Percentiles rank a stretch among this genome's conserved stretches.
These are phyloP conservation scores for Drosophila pallidifrons DNA, from an alignment of 1,140 invertebrate species.

Conservation along the genomic window DNA sequence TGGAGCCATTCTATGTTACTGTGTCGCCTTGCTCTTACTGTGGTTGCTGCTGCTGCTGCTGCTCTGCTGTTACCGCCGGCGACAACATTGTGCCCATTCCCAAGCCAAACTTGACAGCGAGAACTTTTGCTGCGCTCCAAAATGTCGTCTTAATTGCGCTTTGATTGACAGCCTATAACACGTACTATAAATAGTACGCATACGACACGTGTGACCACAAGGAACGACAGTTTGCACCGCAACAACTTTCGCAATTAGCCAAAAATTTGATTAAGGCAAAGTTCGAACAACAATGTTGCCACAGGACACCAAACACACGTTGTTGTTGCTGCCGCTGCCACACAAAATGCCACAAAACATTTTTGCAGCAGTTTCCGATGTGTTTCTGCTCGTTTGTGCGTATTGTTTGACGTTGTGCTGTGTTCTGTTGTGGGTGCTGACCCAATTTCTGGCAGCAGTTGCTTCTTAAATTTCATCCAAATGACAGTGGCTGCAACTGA, in stretches of 20 bases:
- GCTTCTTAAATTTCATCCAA: not conserved
- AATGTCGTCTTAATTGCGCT: slow-evolving; percentile 72
- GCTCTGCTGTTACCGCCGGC: slow-evolving; percentile 56
- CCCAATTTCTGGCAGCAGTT: slow-evolving; percentile 50
- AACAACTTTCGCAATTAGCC: slow-evolving; percentile 41
- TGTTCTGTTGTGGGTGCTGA: slow-evolving; percentile 33
- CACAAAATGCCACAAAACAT: slow-evolving; percentile 57
- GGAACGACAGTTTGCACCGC: not conserved
- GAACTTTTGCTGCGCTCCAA: slow-evolving; percentile 64
- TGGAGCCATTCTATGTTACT: slow-evolving; percentile 70
- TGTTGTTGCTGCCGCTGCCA: slow-evolving; percentile 29
- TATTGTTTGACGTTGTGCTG: slow-evolving; percentile 33
- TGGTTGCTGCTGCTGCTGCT: slow-evolving; percentile 37
- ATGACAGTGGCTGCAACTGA: not conserved
- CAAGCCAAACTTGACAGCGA: slow-evolving; percentile 47
- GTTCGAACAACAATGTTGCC: slow-evolving; percentile 19
- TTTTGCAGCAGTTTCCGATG: not conserved
- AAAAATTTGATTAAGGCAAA: slow-evolving; percentile 39
- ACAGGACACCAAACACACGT: slow-evolving; percentile 11
- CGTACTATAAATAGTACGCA: slow-evolving; percentile 3
- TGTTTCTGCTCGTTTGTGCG: slow-evolving; percentile 27
- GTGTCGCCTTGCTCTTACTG: slow-evolving; percentile 60
- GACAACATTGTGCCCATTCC: slow-evolving; percentile 72
- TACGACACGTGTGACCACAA: slow-evolving; percentile 25
- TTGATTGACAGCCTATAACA: slow-evolving; percentile 51